Percentiles rank a stretch among this genome's conserved stretches.
Conservation (phyloP, 2,888 invertebrate species). For the Acronicta alni region DNA sequence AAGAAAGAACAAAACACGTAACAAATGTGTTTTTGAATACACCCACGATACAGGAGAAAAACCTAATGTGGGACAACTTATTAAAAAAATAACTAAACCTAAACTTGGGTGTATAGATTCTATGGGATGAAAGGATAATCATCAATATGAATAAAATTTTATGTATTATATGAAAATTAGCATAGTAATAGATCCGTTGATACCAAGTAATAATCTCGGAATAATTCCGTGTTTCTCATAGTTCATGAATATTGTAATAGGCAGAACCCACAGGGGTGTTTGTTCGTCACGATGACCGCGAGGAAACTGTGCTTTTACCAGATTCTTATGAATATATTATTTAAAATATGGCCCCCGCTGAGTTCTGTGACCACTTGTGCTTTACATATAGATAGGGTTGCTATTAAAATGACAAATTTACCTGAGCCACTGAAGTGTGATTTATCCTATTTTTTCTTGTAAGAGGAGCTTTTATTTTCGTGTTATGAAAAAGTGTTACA, state of each 20-base stretch:
- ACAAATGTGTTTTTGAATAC: no score
- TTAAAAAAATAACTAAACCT: no score
- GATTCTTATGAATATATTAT: slow-evolving; percentile 80
- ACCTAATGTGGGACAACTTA: no score
- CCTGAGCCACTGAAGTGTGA: slow-evolving; percentile 23
- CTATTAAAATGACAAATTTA: slow-evolving; percentile 37
- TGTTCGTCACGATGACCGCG: slow-evolving; percentile 71
- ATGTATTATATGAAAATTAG: slow-evolving; percentile 17
- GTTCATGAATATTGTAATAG: slow-evolving; percentile 75
- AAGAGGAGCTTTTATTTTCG: slow-evolving; percentile 6
- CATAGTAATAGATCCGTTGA: slow-evolving; percentile 28
- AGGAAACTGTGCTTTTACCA: slow-evolving; percentile 67
- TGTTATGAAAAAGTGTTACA: no score
- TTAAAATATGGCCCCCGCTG: slow-evolving; percentile 66
- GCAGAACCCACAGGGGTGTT: slow-evolving; percentile 66
- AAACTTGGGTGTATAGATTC: not conserved
- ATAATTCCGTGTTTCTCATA: slow-evolving; percentile 56
- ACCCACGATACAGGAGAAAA: no score
- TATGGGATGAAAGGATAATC: not conserved
- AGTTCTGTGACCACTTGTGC: slow-evolving; percentile 63
- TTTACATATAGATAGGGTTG: slow-evolving; percentile 52
- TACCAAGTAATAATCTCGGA: slow-evolving; percentile 32
- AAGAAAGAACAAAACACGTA: no score
- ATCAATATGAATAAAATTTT: not conserved
- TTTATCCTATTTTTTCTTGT: slow-evolving; percentile 15